Percentiles rank a stretch among this genome's conserved stretches.
phyloP scores from a whole-genome alignment of 64 coral and sea anemone genomes.

The Stichodactyla mertensii region DNA sequence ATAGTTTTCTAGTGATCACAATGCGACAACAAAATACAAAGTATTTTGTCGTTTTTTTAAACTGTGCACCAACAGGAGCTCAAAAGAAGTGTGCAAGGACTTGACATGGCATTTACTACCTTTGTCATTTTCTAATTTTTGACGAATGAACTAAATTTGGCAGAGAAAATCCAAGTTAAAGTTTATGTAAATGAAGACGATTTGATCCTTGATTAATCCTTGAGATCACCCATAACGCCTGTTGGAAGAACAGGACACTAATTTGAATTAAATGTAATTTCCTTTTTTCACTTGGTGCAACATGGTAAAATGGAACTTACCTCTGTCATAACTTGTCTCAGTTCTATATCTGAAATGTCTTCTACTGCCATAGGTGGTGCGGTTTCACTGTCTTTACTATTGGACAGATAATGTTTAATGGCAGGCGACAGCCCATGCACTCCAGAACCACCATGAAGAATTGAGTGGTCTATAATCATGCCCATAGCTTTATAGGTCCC shows the following conservation, averaged over 20 bases:
- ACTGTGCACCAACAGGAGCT: too few relatives aligned
- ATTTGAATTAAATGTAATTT: not conserved
- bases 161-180: too few relatives aligned
- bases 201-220: too few relatives aligned
- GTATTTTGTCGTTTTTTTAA: too few relatives aligned
- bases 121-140: too few relatives aligned
- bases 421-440: constrained; percentile 29
- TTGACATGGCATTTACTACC: too few relatives aligned
- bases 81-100: too few relatives aligned
- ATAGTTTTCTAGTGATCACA: too few relatives aligned
- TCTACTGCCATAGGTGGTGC: constrained; percentile 9
- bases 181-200: too few relatives aligned
- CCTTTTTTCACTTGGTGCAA: not conserved
- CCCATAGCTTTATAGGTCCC: constrained; percentile 20
- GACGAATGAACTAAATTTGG: too few relatives aligned
- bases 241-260: not conserved
- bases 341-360: constrained; percentile 33
- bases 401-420: constrained; percentile 20
- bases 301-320: constrained; percentile 18
- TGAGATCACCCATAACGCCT: too few relatives aligned
- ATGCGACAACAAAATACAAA: too few relatives aligned
- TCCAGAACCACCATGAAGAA: constrained; percentile 42
- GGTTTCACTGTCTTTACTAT: not conserved
- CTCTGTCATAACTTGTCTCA: constrained; percentile 36
- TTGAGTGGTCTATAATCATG: constrained; percentile 42